phyloP scores from a whole-genome alignment of 2,888 invertebrate species.

The Philopedon plagiatum region DNA sequence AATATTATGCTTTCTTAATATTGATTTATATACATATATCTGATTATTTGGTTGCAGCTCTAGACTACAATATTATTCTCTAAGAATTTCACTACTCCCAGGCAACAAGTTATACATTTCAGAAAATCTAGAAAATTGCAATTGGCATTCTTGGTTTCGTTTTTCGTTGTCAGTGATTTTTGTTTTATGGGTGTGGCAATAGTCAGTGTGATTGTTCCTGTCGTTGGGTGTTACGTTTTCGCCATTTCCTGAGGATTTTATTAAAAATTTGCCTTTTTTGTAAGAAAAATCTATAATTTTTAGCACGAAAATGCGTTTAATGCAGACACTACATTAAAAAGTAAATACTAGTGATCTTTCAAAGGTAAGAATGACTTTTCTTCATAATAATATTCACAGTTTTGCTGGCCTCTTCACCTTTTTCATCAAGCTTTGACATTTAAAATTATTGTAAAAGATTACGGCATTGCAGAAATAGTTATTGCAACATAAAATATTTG shows the following conservation, averaged over 20 bases:
- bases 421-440: conserved; percentile 58
- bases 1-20: neutral
- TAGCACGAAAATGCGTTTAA: conserved; percentile 24
- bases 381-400: conserved; percentile 49
- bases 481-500: conserved; percentile 40
- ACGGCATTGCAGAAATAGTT: conserved; percentile 47
- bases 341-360: conserved; percentile 43
- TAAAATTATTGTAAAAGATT: conserved; percentile 50
- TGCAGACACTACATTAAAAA: conserved; percentile 43
- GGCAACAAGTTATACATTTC: conserved; percentile 19
- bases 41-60: neutral
- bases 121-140: neutral
- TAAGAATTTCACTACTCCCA: no score
- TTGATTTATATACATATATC: neutral
- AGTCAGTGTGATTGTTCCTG: conserved; percentile 51
- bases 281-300: conserved; percentile 44
- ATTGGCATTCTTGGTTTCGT: neutral
- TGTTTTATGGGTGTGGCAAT: conserved; percentile 56
- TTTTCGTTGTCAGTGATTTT: conserved; percentile 49
- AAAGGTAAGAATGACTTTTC: conserved; percentile 50
- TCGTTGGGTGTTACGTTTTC: conserved; percentile 59
- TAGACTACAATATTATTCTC: no score
- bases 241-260: conserved; percentile 58
- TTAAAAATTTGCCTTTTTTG: conserved; percentile 50
- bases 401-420: conserved; percentile 57